These are phyloP conservation scores for Noctua comes DNA, from an alignment of 2,888 invertebrate genomes.

Conservation along the genomic window DNA sequence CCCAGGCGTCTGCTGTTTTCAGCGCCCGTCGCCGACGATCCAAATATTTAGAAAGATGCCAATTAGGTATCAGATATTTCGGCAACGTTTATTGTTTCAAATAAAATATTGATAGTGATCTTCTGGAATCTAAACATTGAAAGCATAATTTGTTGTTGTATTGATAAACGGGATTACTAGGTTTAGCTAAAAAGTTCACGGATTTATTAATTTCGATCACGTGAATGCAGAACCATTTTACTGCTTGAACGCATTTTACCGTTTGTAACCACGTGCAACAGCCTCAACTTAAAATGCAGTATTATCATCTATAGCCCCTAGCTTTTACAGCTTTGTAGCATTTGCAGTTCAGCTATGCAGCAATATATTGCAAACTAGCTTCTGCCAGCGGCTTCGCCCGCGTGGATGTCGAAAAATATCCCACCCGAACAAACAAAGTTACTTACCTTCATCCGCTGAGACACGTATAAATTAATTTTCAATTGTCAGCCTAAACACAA, in stretches of 20 bases:
- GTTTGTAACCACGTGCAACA: not conserved
- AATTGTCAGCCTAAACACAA: too few species aligned
- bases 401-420: too few species aligned
- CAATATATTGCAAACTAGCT: too few species aligned
- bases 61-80: conserved; percentile 33
- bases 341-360: conserved; percentile 1
- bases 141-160: conserved; percentile 9
- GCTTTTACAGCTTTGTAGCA: not conserved
- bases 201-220: not conserved
- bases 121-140: conserved; percentile 6
- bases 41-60: conserved; percentile 50
- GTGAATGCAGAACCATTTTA: not conserved
- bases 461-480: too few species aligned
- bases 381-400: too few species aligned
- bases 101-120: conserved; percentile 19
- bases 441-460: too few species aligned
- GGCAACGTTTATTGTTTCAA: conserved; percentile 16
- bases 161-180: not conserved
- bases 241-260: not conserved
- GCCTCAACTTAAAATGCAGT: not conserved
- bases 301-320: not conserved
- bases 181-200: not conserved
- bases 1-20: not conserved
- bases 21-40: conserved; percentile 12
- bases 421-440: too few species aligned